Base-by-base conservation (phyloP, 2,888 invertebrate genomes). In the Adelognathus sp. region DNA sequence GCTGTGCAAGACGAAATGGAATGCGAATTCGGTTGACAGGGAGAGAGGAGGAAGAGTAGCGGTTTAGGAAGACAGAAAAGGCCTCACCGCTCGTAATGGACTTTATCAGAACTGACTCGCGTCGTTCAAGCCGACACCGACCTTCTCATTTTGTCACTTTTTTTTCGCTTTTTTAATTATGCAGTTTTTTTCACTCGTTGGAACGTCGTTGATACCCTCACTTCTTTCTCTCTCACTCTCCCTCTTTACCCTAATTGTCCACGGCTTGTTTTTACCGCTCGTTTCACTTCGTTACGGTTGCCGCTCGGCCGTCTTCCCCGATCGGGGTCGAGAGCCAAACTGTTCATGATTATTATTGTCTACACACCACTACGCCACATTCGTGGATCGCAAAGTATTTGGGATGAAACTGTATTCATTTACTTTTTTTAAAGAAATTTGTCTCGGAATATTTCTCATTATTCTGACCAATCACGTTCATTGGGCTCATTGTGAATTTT, bases 231-330 rank as follows among this genome's bases (percentile, higher is more conserved):
- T 52, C 79, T n/a, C n/a, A n/a, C n/a, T n/a, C n/a, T n/a, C n/a
- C n/a, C n/a, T n/a, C n/a, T n/a, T n/a, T n/a, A n/a, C 75, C 85
- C 85, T 86, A 87, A 88, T 87, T 87, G 87, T 87, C 88, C 85
- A 84, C 85, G 85, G 85, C 86, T 84, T 85, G 86, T 86, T 88
- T 88, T 88, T 88, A 88, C 87, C 41, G 84, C 83, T 84, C 86
- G 84, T 86, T 86, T 86, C 86, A 84, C 85, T 87, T 86, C 83
- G 87, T 86, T 83, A 86, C 85, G 85, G 83, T 82, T 84, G 74
- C 63, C 74, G 73, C 52, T 63, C 58, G 78, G 70, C 56, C 77
- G 67, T 67, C 71, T 27, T 76, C 67, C 50, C 54, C 75, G 29
- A n/a, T n/a, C 14, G 41, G 54, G 69, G 50, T 44, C 44, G 31